These are phyloP conservation scores for Melanostoma scalare DNA, from an alignment of 2,888 invertebrate species.

Conservation along the genomic window DNA sequence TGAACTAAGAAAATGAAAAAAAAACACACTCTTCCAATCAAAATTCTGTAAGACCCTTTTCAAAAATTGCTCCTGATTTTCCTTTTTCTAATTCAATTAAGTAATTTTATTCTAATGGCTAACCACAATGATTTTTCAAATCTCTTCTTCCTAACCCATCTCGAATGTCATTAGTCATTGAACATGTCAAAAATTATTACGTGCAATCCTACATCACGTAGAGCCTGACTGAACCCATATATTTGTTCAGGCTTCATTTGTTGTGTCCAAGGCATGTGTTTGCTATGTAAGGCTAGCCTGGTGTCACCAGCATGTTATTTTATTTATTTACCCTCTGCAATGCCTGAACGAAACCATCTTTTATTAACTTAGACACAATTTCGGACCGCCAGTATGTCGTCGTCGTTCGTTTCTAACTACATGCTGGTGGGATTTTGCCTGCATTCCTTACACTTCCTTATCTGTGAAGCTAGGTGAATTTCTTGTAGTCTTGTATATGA, in stretches of 20 bases:
- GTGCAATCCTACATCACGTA: slow-evolving; percentile 34
- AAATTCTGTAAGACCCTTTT: no score
- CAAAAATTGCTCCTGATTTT: no score
- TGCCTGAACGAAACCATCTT: slow-evolving; percentile 17
- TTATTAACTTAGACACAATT: slow-evolving; percentile 34
- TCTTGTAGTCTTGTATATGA: no score
- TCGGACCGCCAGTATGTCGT: slow-evolving; percentile 43
- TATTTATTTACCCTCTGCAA: slow-evolving; percentile 54
- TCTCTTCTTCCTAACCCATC: not conserved
- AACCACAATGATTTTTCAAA: slow-evolving; percentile 34
- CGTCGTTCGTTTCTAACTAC: not conserved
- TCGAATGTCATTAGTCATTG: slow-evolving; percentile 52
- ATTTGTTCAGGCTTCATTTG: slow-evolving; percentile 12
- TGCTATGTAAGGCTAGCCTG: slow-evolving; percentile 20
- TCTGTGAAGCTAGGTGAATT: not conserved
- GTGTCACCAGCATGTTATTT: slow-evolving; percentile 44
- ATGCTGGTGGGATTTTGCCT: slow-evolving; percentile 18
- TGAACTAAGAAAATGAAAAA: no score
- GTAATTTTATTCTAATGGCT: slow-evolving; percentile 2
- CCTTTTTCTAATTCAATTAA: slow-evolving; percentile 32
- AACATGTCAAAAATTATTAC: slow-evolving; percentile 58
- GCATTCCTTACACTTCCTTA: slow-evolving; percentile 4
- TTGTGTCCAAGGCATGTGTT: slow-evolving; percentile 17
- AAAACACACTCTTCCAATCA: not conserved
- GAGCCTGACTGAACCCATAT: not conserved